These are phyloP conservation scores for Gortyna flavago DNA, from an alignment of 2,888 invertebrate species.

Conservation along the genomic window DNA sequence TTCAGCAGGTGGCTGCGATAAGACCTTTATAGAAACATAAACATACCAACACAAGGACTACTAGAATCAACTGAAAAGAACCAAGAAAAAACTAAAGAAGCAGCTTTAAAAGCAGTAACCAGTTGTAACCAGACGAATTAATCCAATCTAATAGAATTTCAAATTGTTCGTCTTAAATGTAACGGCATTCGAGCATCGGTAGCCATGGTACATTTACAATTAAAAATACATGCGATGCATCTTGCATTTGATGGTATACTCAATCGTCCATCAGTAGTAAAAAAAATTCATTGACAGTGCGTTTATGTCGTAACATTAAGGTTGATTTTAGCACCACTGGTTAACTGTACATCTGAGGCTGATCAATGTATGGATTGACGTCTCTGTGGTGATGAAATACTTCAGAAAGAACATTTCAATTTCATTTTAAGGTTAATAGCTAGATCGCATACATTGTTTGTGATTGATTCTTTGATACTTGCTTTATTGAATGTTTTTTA, in stretches of 20 bases:
- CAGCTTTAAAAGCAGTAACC: conserved; percentile 21
- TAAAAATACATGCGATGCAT: conserved; percentile 61
- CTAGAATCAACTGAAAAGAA: conserved; percentile 15
- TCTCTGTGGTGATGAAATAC: neutral
- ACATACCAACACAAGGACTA: neutral
- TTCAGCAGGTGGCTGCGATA: neutral
- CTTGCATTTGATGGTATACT: conserved; percentile 32
- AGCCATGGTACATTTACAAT: conserved; percentile 60
- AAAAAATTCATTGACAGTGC: neutral
- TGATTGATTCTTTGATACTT: neutral
- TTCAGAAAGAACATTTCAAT: neutral
- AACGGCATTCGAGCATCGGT: conserved; percentile 50
- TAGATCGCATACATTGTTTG: neutral
- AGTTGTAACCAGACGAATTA: conserved; percentile 30
- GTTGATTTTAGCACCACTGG: neutral
- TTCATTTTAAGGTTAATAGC: neutral
- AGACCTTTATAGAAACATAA: neutral
- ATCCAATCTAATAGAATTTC: conserved; percentile 61
- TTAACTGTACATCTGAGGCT: neutral
- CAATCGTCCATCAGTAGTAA: neutral
- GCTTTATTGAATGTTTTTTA: neutral
- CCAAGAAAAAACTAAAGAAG: conserved; percentile 18
- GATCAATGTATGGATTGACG: neutral
- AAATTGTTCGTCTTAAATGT: conserved; percentile 56
- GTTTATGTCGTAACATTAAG: neutral